phyloP scores from a whole-genome alignment of 1,140 invertebrate species.

The Drosophila guanche region DNA sequence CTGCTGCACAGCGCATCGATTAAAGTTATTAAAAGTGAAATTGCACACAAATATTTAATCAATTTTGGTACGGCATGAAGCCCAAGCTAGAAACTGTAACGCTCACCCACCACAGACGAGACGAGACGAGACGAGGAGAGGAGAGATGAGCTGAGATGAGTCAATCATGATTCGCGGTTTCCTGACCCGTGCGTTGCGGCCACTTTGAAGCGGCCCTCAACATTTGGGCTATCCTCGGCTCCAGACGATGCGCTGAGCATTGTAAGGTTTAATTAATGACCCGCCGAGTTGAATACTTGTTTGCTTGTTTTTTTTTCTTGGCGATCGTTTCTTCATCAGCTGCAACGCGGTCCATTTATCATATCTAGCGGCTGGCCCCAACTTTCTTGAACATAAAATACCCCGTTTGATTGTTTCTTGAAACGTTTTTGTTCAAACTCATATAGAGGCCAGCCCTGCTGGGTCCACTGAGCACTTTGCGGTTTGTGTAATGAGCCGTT shows the following conservation, averaged over 20 bases:
- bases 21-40: conserved; percentile 69
- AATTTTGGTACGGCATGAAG: conserved; percentile 47
- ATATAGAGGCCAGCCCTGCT: conserved; percentile 5
- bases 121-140: too few relatives aligned
- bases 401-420: conserved; percentile 62
- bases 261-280: conserved; percentile 71
- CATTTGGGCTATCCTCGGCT: background rate
- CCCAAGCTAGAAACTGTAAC: conserved; percentile 34
- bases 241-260: conserved; percentile 15
- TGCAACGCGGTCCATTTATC: conserved; percentile 64
- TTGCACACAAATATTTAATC: conserved; percentile 72
- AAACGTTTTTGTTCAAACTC: conserved; percentile 54
- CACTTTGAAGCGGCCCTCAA: conserved; percentile 10
- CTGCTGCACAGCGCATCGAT: conserved; percentile 54
- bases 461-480: conserved; percentile 54
- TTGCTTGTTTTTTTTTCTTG: conserved; percentile 47
- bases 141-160: conserved; percentile 1
- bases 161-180: conserved; percentile 12
- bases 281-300: conserved; percentile 61
- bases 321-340: conserved; percentile 50
- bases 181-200: conserved; percentile 8
- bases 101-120: background rate
- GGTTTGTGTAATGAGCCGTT: conserved; percentile 69
- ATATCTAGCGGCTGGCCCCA: conserved; percentile 43
- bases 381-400: conserved; percentile 56